Base-by-base conservation (phyloP, 2,797 vertebrate genomes). In the Garrulus glandarius region DNA sequence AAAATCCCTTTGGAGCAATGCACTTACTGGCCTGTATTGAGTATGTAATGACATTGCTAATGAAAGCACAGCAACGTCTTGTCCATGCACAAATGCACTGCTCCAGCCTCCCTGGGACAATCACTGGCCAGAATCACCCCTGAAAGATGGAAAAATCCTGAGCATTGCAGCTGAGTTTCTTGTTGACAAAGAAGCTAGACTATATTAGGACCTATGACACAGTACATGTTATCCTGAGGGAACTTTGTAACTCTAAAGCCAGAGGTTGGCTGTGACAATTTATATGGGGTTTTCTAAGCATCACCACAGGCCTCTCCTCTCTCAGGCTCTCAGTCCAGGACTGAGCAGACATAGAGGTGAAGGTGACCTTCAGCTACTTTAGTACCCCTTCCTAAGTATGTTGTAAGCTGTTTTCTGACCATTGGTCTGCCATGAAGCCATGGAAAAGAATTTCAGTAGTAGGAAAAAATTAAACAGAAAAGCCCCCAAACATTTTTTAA, bases 31-130 rank as follows among this genome's bases (percentile, higher is more conserved):
- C 16, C 29, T 26, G 12, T 49, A 6, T 4, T 26, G 34, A n/a
- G 53, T 21, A 18, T 12, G 24, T 30, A 53, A 64, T 61, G 59
- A 44, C 63, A 55, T 10, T 0, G 5, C 16, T 37, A 50, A 43
- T 49, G 59, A 56, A 53, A 65, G 11, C 0, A 5, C 37, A 50
- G 8, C 3, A 4, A 37, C 16, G 11, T 1, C 47, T 61, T 34
- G 11, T 6, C 26, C 46, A 15, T 0, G 0, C 22, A 60, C 24
- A 55, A 50, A 49, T 6, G 2, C n/a, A 8, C n/a, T n/a, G 30
- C 26, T 82, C 43, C 71, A 69, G 39, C 21, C 21, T 81, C 23
- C 29, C 60, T 39, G 20, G 23, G 39, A 53, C 34, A 57, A 3
- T 6, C 32, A 13, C 49, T 43, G 29, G 13, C 30, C 47, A 30